Evolutionary conservation across 37 sponge, comb jelly and placozoan genomes (phyloP).

Genomic region (Aplysina aerophoba): DNA sequence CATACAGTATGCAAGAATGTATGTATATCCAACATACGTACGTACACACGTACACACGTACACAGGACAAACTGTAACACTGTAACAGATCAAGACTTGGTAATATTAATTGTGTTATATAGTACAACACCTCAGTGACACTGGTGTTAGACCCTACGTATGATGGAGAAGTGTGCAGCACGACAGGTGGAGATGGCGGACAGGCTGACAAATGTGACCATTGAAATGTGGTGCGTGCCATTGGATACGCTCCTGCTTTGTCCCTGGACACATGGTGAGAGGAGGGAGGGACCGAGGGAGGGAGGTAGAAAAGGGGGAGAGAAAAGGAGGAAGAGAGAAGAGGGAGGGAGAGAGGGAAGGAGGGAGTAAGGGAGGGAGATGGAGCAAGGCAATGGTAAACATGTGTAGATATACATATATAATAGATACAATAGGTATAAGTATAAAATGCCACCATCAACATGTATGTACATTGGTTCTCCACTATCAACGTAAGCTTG

Average conservation of each 20-base stretch:
- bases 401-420: background rate
- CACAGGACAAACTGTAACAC: no score
- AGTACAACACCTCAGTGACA: no score
- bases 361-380: background rate
- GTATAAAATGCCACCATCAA: background rate
- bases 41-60: background rate
- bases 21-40: background rate
- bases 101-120: no score
- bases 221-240: background rate
- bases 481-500: conserved; percentile 74
- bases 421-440: background rate
- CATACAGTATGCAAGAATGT: background rate
- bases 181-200: no score
- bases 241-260: conserved; percentile 87
- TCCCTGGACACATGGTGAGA: conserved; percentile 51
- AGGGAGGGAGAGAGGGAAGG: no score
- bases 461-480: conserved; percentile 80
- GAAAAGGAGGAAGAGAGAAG: no score
- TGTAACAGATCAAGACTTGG: no score
- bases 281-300: no score
- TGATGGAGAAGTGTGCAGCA: background rate
- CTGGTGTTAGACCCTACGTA: no score
- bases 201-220: background rate
- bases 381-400: background rate
- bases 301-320: no score